Conservation (phyloP, 2,888 invertebrate genomes). For the Leptinotarsa juncta region DNA sequence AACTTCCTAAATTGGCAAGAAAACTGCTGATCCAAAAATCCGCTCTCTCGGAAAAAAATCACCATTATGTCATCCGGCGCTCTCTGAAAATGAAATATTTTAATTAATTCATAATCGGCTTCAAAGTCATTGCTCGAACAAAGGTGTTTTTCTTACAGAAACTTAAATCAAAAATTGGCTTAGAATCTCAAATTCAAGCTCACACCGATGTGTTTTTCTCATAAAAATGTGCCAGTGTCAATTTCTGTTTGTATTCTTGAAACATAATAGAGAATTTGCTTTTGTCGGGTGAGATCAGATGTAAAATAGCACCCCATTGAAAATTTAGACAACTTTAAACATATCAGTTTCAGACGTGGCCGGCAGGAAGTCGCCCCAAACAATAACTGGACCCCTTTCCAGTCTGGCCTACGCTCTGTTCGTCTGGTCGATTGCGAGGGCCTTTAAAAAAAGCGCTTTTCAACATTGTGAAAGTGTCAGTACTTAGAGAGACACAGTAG, state of each 20-base stretch:
- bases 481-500: slow-evolving; percentile 65
- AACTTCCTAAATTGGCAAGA: slow-evolving; percentile 42
- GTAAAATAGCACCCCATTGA: slow-evolving; percentile 58
- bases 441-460: slow-evolving; percentile 61
- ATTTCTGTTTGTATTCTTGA: slow-evolving; percentile 58
- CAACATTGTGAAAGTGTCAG: slow-evolving; percentile 65
- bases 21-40: slow-evolving; percentile 35
- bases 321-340: slow-evolving; percentile 62
- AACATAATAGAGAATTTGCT: slow-evolving; percentile 55
- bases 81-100: slow-evolving; percentile 56
- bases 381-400: not conserved
- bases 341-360: slow-evolving; percentile 61
- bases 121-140: not conserved
- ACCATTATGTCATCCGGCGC: slow-evolving; percentile 62
- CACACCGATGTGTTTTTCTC: slow-evolving; percentile 7
- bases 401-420: not conserved
- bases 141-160: not conserved
- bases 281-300: slow-evolving; percentile 57
- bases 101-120: not conserved
- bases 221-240: slow-evolving; percentile 51
- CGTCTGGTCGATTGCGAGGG: slow-evolving; percentile 52
- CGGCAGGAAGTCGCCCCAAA: slow-evolving; percentile 38
- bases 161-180: not conserved
- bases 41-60: slow-evolving; percentile 44
- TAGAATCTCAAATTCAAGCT: not conserved